These are phyloP conservation scores for Merops nubicus DNA, from an alignment of 2,113 vertebrate species.

Conservation along the genomic window DNA sequence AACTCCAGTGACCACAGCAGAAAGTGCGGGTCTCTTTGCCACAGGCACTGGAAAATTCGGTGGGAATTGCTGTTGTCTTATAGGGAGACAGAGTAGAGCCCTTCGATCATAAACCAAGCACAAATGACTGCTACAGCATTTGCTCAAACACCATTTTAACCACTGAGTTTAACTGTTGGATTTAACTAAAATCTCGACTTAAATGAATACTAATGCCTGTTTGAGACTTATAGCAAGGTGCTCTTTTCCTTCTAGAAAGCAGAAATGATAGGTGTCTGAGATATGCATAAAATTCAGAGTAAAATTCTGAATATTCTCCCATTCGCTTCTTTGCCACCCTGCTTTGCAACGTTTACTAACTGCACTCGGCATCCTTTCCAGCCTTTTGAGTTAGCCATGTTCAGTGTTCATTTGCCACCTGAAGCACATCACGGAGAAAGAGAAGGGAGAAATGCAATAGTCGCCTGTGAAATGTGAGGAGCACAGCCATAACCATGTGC, in stretches of 20 bases:
- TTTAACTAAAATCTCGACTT: not conserved
- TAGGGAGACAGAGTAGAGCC: not conserved
- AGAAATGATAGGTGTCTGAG: not conserved
- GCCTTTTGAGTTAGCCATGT: not conserved
- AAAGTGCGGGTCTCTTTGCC: not conserved
- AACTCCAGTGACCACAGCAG: not conserved
- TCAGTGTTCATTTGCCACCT: not conserved
- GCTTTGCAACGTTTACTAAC: not conserved
- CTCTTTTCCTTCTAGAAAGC: not conserved
- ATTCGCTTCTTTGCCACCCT: rapidly evolving
- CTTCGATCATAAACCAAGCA: rapidly evolving
- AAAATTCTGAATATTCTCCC: not conserved
- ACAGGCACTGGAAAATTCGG: not conserved
- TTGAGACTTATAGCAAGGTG: not conserved
- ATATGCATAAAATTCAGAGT: not conserved
- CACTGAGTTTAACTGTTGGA: not conserved
- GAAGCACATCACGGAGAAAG: not conserved
- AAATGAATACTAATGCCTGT: not conserved
- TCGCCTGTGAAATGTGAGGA: not conserved
- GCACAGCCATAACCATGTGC: not conserved
- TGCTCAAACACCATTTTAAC: not conserved
- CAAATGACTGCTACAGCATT: not conserved
- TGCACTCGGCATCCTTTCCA: not conserved
- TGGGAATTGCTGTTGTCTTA: not conserved
- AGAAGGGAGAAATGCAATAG: not conserved